phyloP scores from a whole-genome alignment of 2,113 vertebrate genomes.

The Lota lota region DNA sequence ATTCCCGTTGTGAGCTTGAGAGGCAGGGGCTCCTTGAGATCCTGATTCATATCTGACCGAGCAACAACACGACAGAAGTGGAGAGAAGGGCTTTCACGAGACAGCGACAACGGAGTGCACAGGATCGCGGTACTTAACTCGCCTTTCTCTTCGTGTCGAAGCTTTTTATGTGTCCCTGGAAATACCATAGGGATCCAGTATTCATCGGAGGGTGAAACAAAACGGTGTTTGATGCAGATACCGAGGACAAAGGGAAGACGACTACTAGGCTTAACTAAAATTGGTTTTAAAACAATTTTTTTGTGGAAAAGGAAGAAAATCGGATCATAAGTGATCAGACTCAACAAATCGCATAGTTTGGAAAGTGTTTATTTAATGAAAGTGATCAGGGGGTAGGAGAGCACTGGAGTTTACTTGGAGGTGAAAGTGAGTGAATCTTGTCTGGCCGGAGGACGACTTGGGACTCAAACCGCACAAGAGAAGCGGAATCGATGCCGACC shows the following conservation, averaged over 20 bases:
- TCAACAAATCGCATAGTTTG: not conserved
- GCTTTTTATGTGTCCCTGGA: not conserved
- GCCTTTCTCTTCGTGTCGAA: too few relatives aligned
- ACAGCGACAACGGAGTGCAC: slow-evolving; percentile 22
- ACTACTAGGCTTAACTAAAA: slow-evolving; percentile 32
- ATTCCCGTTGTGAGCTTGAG: slow-evolving; percentile 9
- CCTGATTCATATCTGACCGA: slow-evolving; percentile 17
- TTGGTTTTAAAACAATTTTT: slow-evolving; percentile 42
- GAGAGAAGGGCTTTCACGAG: slow-evolving; percentile 19
- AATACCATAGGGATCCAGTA: not conserved
- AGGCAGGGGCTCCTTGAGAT: slow-evolving; percentile 38
- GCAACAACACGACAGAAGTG: too few relatives aligned
- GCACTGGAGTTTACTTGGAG: slow-evolving; percentile 21
- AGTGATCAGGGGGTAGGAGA: not conserved
- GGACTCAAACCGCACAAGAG: too few relatives aligned
- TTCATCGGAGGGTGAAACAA: slow-evolving; percentile 3
- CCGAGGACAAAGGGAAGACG: slow-evolving; percentile 53
- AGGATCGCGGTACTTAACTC: too few relatives aligned
- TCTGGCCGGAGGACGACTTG: too few relatives aligned
- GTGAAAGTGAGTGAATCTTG: not conserved
- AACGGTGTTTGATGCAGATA: slow-evolving; percentile 34
- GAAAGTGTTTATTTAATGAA: not conserved
- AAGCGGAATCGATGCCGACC: not conserved
- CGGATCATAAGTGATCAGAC: slow-evolving; percentile 57
- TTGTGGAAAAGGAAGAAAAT: slow-evolving; percentile 31